Percentiles rank a stretch among this genome's conserved stretches.
Evolutionary conservation across 2,888 invertebrate species (phyloP).

Genomic region (Harpalus rubripes): DNA sequence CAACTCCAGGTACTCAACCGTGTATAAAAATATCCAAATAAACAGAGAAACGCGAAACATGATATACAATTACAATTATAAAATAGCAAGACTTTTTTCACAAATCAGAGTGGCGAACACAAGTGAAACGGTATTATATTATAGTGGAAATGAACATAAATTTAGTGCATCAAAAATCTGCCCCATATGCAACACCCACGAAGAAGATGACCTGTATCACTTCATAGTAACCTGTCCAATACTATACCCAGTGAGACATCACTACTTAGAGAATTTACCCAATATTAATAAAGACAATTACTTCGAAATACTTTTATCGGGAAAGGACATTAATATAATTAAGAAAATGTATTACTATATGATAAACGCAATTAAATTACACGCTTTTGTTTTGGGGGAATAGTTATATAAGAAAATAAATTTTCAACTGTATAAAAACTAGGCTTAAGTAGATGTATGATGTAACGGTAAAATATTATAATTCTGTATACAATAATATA

Average conservation of each 20-base stretch:
- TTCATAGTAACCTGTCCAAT: neutral
- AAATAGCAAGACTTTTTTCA: neutral
- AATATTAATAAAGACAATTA: neutral
- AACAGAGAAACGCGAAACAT: neutral
- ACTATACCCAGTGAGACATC: neutral
- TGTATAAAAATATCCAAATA: no score
- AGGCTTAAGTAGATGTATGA: no score
- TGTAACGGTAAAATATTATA: no score
- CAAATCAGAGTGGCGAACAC: slow-evolving; percentile 12
- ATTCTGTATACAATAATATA: no score
- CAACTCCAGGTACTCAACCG: no score
- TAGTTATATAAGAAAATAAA: no score
- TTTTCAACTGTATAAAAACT: no score
- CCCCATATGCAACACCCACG: no score
- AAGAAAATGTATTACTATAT: neutral
- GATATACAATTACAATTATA: neutral
- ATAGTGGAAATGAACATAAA: neutral
- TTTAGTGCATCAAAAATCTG: neutral
- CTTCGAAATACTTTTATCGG: neutral
- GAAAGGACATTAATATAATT: neutral
- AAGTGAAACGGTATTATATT: neutral
- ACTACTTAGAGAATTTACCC: neutral
- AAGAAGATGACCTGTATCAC: neutral
- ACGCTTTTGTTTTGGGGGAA: neutral
- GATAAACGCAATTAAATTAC: neutral